Percentiles rank a stretch among this genome's conserved stretches.
These are phyloP conservation scores for Microchrysa polita DNA, from an alignment of 2,888 invertebrate genomes.

Conservation along the genomic window DNA sequence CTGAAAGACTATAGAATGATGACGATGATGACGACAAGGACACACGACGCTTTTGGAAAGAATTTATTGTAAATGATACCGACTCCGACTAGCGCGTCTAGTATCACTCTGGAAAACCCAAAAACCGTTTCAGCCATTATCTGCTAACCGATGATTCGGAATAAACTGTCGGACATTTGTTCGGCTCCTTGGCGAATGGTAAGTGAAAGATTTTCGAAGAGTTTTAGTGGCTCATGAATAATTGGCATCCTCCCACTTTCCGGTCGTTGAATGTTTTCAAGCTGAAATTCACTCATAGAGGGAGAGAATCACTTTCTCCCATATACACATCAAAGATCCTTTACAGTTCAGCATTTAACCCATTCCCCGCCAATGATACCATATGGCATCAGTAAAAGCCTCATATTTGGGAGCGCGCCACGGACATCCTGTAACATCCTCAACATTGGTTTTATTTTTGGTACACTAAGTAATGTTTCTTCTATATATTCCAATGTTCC, in stretches of 20 bases:
- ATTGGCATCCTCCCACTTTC: conserved; percentile 24
- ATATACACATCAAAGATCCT: conserved; percentile 41
- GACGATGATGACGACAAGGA: no score
- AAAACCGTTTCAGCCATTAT: conserved; percentile 34
- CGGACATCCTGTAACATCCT: no score
- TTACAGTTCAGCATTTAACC: conserved; percentile 35
- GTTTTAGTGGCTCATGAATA: conserved; percentile 41
- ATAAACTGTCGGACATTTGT: conserved; percentile 40
- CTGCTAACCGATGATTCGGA: conserved; percentile 37
- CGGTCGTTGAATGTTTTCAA: conserved; percentile 6
- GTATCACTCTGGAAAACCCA: no score
- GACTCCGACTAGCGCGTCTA: no score
- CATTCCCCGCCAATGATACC: no score
- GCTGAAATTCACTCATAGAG: conserved; percentile 21
- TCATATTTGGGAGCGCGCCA: no score
- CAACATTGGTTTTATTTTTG: no score
- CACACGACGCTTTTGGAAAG: not conserved
- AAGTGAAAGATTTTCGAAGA: conserved; percentile 14
- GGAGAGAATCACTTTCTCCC: conserved; percentile 37
- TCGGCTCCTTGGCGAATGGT: not conserved
- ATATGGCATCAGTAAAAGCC: no score
- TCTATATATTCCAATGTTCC: no score
- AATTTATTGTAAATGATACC: conserved; percentile 12
- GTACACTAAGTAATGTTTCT: no score
- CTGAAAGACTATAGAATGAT: not conserved